These are phyloP conservation scores for Volucella inflata DNA, from an alignment of 2,888 invertebrate species.

Conservation along the genomic window DNA sequence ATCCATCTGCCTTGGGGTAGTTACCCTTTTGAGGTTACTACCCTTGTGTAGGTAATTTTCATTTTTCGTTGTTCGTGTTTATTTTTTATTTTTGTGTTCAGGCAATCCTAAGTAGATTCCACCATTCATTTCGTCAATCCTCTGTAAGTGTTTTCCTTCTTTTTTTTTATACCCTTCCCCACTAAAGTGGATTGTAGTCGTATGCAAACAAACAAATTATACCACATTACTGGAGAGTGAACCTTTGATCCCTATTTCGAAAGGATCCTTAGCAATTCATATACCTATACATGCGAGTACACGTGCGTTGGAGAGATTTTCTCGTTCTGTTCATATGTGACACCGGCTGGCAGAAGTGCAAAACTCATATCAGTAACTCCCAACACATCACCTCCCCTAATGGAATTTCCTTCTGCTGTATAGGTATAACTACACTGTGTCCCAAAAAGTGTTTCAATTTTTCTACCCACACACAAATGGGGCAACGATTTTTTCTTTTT, in stretches of 20 bases:
- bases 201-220: constrained; percentile 62
- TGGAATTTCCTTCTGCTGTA: constrained; percentile 17
- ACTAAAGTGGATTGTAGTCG: not conserved
- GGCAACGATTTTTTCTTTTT: constrained; percentile 12
- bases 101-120: not conserved
- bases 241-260: constrained; percentile 34
- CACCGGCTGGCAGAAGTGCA: constrained; percentile 36
- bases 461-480: constrained; percentile 2
- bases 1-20: constrained; percentile 36
- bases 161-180: constrained; percentile 17
- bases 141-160: constrained; percentile 15
- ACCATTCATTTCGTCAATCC: constrained; percentile 46
- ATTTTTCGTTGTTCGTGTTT: not conserved
- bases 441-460: constrained; percentile 63
- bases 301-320: not conserved
- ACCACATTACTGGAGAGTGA: constrained; percentile 28
- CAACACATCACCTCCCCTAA: not conserved
- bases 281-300: too few relatives aligned
- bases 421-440: not conserved
- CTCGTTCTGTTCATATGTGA: not conserved
- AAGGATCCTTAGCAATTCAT: constrained; percentile 19
- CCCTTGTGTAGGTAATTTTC: not conserved
- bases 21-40: constrained; percentile 17
- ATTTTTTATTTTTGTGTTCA: not conserved
- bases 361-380: constrained; percentile 31